Evolutionary conservation across 2,113 vertebrate genomes (phyloP).

Genomic region (Pangasianodon gigas): DNA sequence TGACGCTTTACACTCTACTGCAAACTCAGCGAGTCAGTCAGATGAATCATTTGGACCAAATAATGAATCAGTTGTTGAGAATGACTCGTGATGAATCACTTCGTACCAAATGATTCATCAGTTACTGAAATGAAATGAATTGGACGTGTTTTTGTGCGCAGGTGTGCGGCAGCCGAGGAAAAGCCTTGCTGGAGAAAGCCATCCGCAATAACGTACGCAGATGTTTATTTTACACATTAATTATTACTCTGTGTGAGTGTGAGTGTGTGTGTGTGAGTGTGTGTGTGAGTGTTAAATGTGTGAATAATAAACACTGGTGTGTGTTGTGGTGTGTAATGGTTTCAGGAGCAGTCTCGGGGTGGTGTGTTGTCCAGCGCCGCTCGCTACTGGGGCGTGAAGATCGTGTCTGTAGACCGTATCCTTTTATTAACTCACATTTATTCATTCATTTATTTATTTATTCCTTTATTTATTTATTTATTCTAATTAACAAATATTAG

Average conservation of each 20-base stretch:
- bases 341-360: constrained; percentile 71
- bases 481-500: neutral
- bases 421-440: constrained; percentile 35
- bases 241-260: neutral
- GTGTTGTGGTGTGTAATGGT: constrained; percentile 7
- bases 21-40: neutral
- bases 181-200: constrained; percentile 83
- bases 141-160: constrained; percentile 49
- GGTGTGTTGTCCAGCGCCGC: constrained; percentile 78
- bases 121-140: neutral
- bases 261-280: neutral
- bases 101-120: neutral
- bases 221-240: constrained; percentile 25
- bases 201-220: constrained; percentile 78
- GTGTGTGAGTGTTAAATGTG: neutral
- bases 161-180: constrained; percentile 81
- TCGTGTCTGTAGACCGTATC: constrained; percentile 82
- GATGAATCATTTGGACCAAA: neutral
- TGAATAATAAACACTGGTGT: neutral
- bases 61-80: neutral
- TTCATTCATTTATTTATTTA: too few relatives aligned
- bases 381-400: constrained; percentile 80
- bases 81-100: neutral
- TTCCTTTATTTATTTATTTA: neutral
- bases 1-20: neutral